Evolutionary conservation across 2,888 invertebrate species (phyloP), one percentile per base, ranked within the genome.

Genomic region (Coleophora deauratella): DNA sequence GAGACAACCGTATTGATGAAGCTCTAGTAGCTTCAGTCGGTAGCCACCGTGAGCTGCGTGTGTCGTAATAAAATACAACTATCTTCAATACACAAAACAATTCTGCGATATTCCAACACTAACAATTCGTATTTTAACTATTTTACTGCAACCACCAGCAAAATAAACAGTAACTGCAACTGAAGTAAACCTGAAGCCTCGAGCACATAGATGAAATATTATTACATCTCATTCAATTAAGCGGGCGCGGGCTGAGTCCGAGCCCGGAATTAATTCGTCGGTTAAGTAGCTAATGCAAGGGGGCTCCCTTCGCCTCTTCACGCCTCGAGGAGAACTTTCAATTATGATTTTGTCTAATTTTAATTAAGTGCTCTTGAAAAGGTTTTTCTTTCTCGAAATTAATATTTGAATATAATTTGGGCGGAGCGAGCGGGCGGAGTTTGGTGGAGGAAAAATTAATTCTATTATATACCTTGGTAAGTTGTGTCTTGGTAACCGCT

Each of bases 261-360:
- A 62, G 51, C 57, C 67, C 66, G 54, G 76, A 82, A 81, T 84
- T 81, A 82, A 81, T 82, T 80, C 75, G 62, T 59, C 66, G 64
- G 67, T 75, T 81, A 82, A 82, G 81, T 82, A 79, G 81, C 82
- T 85, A 85, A 84, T 77, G 76, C 75, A 76, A 74, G 72, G 62
- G 70, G 68, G 68, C 65, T 62, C 72, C 72, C 65, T 13, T 46
- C 50, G 63, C 75, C 74, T 74, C 79, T 80, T 81, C 80, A 74
- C 85, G 82, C 84, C 84, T 81, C 78, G 71, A 82, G 79, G 78
- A 81, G 81, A 84, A 85, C 80, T 81, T 85, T 85, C 85, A 85
- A 84, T 85, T 85, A 85, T 80, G 79, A 85, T 84, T 85, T 85
- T 81, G 82, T 84, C 82, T 84, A 84, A 85, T 84, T 84, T 85